These are phyloP conservation scores for Neopipo cinnamomea DNA, from an alignment of 2,113 vertebrate genomes.

Conservation along the genomic window DNA sequence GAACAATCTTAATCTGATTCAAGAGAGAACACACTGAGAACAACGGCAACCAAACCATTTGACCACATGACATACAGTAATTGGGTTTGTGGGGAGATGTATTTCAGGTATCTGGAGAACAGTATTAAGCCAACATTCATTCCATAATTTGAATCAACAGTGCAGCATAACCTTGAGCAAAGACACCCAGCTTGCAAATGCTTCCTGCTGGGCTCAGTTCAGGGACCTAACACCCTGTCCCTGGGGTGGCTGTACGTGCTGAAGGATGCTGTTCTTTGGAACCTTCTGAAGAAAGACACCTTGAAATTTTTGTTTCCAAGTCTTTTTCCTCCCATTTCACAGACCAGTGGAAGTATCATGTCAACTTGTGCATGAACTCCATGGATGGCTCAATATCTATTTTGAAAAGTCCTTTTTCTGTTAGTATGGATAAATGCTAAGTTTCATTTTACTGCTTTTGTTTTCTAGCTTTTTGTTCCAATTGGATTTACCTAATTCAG, in stretches of 20 bases:
- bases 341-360: not conserved
- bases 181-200: not conserved
- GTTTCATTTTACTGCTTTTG: not conserved
- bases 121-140: not conserved
- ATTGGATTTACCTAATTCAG: not conserved
- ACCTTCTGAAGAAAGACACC: not conserved
- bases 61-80: not conserved
- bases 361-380: not conserved
- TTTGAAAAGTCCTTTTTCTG: not conserved
- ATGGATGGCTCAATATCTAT: not conserved
- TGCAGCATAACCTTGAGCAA: not conserved
- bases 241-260: accelerated
- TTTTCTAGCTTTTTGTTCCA: conserved; percentile 27
- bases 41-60: not conserved
- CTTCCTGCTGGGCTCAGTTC: accelerated
- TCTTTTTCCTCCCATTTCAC: not conserved
- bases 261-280: not conserved
- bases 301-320: not conserved
- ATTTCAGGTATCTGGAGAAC: not conserved
- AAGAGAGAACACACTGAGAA: not conserved
- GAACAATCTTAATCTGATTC: not conserved
- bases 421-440: not conserved
- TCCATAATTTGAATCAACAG: not conserved
- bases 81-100: not conserved
- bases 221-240: not conserved